phyloP scores from a whole-genome alignment of 2,888 invertebrate species.

The Spodoptera littoralis region DNA sequence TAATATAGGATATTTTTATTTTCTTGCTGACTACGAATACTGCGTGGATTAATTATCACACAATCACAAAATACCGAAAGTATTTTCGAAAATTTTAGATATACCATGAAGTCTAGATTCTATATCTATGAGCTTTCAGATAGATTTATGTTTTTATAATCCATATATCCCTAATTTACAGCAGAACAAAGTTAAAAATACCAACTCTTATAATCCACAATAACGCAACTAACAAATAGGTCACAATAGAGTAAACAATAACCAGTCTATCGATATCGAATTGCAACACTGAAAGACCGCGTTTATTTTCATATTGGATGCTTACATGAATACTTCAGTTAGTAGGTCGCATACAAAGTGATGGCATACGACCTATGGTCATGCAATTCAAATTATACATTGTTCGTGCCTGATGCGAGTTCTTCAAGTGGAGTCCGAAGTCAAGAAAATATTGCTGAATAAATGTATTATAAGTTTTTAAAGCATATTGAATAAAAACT shows the following conservation, averaged over 20 bases:
- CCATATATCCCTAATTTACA: too few species aligned
- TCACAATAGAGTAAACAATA: slow-evolving; percentile 15
- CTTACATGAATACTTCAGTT: slow-evolving; percentile 50
- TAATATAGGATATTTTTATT: too few species aligned
- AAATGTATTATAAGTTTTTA: neutral
- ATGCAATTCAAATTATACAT: slow-evolving; percentile 70
- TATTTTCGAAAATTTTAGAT: too few species aligned
- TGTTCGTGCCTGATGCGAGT: slow-evolving; percentile 54
- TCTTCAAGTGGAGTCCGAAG: slow-evolving; percentile 49
- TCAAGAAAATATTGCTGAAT: slow-evolving; percentile 10
- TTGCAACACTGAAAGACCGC: slow-evolving; percentile 27
- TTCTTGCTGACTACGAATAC: too few species aligned
- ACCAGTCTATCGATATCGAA: slow-evolving; percentile 24
- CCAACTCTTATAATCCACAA: too few species aligned
- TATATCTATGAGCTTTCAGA: too few species aligned
- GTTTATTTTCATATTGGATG: slow-evolving; percentile 53
- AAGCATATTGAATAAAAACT: neutral
- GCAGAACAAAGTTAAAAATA: too few species aligned
- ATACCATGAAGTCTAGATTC: too few species aligned
- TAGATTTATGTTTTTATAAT: too few species aligned
- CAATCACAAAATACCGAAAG: too few species aligned
- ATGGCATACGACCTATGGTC: slow-evolving; percentile 60
- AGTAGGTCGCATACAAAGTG: slow-evolving; percentile 60
- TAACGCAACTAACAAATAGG: neutral
- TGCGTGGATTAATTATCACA: too few species aligned